Base-by-base conservation (phyloP, 2,888 invertebrate genomes). In the Noctuana brunneofusca region DNA sequence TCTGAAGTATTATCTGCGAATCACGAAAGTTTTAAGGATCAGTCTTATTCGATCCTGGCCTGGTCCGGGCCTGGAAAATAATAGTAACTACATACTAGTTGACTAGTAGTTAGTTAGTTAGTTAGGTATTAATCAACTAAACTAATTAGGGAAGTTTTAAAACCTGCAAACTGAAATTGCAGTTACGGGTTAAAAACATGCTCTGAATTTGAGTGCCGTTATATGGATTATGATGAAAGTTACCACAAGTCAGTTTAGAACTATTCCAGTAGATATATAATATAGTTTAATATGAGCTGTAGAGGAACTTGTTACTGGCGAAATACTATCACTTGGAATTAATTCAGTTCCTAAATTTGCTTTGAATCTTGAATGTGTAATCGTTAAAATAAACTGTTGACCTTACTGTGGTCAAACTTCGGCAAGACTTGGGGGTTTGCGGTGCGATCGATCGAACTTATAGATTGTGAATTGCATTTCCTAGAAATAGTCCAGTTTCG, bases 361-460 rank as follows among this genome's bases (percentile, higher is more conserved):
- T 54, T 46, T 54, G 48, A 60, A 38, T 48, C 58, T 24, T 48
- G 58, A 49, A 58, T 58, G 48, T 54, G 43, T 58, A 58, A 58
- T 53, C 38, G 14, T 59, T 60, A 46, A 60, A 60, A 60, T 52
- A 58, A 58, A 38, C 58, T 60, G 53, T 60, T 54, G 60, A 60
- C 46, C 46, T 35, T 24, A 46, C 46, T 24, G 58, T 48, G 59
- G 35, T 48, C 20, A 14, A 54, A 60, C 59, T 58, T 27, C 38
- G 9, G 9, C 59, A 46, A 60, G 59, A 32, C 27, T 27, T 35
- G 43, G 46, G 46, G 48, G 46, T 60, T 43, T 48, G 52, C 59
- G 18, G 11, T 59, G 27, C 27, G 16, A 22, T 58, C 35, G 20
- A 59, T 52, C 52, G 52, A 32, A 52, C 32, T 52, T 52, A 30